Base-by-base conservation (phyloP, 1,140 invertebrate species). In the Cyclina sinensis region DNA sequence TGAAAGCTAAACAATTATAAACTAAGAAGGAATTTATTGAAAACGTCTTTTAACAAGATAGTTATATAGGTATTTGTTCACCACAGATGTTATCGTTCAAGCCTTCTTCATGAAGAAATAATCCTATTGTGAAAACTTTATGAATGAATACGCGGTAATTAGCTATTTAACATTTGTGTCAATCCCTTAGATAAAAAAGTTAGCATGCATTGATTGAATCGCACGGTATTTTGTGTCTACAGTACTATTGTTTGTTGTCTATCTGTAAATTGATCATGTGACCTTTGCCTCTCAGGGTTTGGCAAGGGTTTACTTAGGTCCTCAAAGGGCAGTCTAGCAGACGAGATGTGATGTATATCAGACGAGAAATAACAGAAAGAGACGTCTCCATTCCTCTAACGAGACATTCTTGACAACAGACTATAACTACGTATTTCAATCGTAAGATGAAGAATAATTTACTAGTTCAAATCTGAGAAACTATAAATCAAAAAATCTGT, bases 101-200 rank as follows among this genome's bases (percentile, higher is more conserved):
- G 30, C 35, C 32, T n/a, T 70, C 65, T 70, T 37, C 32, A 70
- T 70, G 37, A 37, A n/a, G n/a, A n/a, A 70, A 70, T 70, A 39
- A 70, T 70, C 65, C 65, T 27, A 70, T 70, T 70, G 65, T 70
- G 21, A 37, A 0, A 16, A 37, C 35, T 16, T 70, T 37, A 37
- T 37, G 65, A 70, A 35, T 70, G 65, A 70, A 70, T 70, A 70
- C 65, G 65, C 37, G 37, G 35, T 70, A 70, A 70, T 70, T 70
- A 70, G 65, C 32, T 18, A 4, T 1, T 70, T 37, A 35, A 70
- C 24, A 70, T 12, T 70, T 70, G 2, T 70, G 65, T 70, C 65
- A 70, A 70, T 70, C 65, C 65, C 65, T 37, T 18, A 39, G 32
- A 70, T 32, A 70, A 70, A 30, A 43, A 43, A 39, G 37, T 16